Evolutionary conservation across 1,140 invertebrate genomes (phyloP).

Genomic region (Sipha flava): DNA sequence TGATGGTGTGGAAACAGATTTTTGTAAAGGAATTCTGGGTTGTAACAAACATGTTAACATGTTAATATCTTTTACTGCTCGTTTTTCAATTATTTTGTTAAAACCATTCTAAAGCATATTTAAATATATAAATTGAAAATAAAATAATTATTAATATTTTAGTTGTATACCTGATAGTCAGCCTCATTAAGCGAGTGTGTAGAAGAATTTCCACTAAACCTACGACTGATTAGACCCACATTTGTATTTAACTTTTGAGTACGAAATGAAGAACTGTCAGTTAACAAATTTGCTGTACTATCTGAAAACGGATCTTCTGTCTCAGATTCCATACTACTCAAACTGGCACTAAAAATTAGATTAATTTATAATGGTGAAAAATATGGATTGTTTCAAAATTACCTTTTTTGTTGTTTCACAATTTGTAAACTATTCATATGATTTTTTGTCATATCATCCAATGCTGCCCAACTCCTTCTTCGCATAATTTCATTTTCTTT

Average conservation of each 20-base stretch:
- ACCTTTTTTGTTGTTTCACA: constrained; percentile 49
- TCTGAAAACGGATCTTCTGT: constrained; percentile 52
- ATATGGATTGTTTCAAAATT: constrained; percentile 7
- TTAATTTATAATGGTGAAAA: background rate
- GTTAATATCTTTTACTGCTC: constrained; percentile 53
- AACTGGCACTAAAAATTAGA: constrained; percentile 51
- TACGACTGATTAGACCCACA: constrained; percentile 31
- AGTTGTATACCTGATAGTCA: constrained; percentile 57
- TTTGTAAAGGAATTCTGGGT: constrained; percentile 70
- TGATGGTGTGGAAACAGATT: constrained; percentile 82
- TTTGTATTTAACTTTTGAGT: constrained; percentile 28
- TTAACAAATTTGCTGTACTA: constrained; percentile 46
- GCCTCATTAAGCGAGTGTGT: constrained; percentile 79
- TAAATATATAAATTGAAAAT: constrained; percentile 7
- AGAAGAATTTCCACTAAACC: constrained; percentile 56
- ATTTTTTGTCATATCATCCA: constrained; percentile 52
- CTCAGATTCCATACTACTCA: constrained; percentile 65
- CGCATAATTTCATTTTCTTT: constrained; percentile 49
- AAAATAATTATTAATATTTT: background rate
- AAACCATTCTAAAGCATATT: constrained; percentile 49
- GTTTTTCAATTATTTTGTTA: constrained; percentile 51
- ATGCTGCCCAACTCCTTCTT: constrained; percentile 70
- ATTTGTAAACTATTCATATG: constrained; percentile 46
- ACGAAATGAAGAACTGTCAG: constrained; percentile 40
- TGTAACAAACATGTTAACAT: constrained; percentile 57